Base-by-base conservation (phyloP, 2,113 vertebrate species). In the Otis tarda region DNA sequence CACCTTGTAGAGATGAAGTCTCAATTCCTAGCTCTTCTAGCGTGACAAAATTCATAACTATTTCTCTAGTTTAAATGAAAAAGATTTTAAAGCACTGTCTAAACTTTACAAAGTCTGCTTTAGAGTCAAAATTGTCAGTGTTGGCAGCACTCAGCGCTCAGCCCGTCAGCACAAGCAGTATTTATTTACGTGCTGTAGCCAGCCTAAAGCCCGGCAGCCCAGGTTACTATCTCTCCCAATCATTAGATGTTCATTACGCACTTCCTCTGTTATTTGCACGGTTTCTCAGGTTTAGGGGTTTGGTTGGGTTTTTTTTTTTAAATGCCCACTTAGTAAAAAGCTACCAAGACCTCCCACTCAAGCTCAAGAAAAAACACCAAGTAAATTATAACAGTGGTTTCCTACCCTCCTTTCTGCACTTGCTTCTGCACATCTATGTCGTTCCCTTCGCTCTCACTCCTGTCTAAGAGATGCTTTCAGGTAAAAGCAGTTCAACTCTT, bases 171-270 rank as follows among this genome's bases (percentile, higher is more conserved):
- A 70, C 41, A 27, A 30, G 79, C 60, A 41, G 5, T 25, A 53
- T 56, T 50, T 49, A 49, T 49, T 82, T 60, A 94, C 84, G 92
- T 78, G 86, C 87, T 84, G 87, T 14, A 87, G 43, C 43, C 15
- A 7, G 2, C 16, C 21, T 20, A 20, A 30, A 83, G 56, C 83
- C 78, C 73, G 13, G 69, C 81, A 89, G 49, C 67, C 87, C 35
- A 47, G 83, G 94, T 74, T 88, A 88, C 77, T 79, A 84, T 89
- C 95, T 95, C 76, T 78, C 52, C 20, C 56, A 35, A 92, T 60
- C 80, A 3, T 1, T 0, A 78, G 81, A 60, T 1, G 12, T 31
- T 75, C 39, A 19, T 43, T 47, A 74, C 1, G 2, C 25, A 53
- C 41, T 93, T 95, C 92, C 95, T 83, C 69, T 35, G 19, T 25